Evolutionary conservation across 1,140 invertebrate genomes (phyloP).

Genomic region (Homalodisca vitripennis): DNA sequence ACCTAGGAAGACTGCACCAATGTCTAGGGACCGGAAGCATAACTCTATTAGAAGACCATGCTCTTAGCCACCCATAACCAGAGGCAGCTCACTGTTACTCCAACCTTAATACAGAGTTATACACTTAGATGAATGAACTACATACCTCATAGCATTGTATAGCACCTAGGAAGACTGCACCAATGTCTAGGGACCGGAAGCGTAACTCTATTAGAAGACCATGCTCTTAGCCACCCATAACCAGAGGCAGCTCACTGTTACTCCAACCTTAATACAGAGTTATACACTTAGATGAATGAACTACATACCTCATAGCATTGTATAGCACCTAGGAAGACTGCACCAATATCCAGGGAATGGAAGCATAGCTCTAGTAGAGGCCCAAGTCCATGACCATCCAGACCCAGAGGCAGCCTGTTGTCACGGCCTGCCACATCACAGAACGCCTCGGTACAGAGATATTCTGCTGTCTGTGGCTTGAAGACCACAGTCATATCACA

Average conservation of each 20-base stretch:
- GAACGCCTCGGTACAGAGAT: background rate
- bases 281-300: too few relatives aligned
- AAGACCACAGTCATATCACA: background rate
- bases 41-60: too few relatives aligned
- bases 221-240: background rate
- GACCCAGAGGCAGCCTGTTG: background rate
- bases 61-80: background rate
- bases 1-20: conserved; percentile 7
- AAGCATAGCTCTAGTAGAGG: background rate
- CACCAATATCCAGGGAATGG: background rate
- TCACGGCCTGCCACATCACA: background rate
- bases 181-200: conserved; percentile 3
- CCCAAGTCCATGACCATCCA: background rate
- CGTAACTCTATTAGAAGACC: background rate
- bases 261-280: background rate
- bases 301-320: conserved; percentile 13
- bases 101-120: too few relatives aligned
- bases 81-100: background rate
- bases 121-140: too few relatives aligned
- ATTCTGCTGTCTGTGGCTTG: background rate
- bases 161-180: conserved; percentile 4
- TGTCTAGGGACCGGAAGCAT: background rate
- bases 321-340: background rate
- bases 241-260: background rate
- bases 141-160: conserved; percentile 8